Evolutionary conservation across 1,140 invertebrate genomes (phyloP).

Genomic region (Zaprionus lachaisei): DNA sequence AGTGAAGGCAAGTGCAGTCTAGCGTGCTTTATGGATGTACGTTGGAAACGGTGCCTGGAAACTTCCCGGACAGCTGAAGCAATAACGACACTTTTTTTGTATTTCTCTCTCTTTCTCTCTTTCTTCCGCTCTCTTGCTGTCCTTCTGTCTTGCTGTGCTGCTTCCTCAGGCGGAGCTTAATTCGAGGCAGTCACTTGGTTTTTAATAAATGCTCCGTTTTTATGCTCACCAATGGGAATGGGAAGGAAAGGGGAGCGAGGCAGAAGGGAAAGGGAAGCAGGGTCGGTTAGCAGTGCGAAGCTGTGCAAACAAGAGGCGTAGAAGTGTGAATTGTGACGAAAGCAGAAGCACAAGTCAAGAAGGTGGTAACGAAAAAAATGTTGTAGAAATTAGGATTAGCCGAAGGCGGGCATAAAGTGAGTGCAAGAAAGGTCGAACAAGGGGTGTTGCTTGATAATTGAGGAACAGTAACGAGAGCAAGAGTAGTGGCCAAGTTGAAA

Average conservation of each 20-base stretch:
- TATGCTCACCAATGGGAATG: slow-evolving; percentile 19
- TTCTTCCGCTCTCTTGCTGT: neutral
- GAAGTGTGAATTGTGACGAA: slow-evolving; percentile 1
- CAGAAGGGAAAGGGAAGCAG: neutral
- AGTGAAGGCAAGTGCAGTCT: slow-evolving; percentile 28
- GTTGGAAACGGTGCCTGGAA: neutral
- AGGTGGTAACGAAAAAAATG: neutral
- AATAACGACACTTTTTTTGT: slow-evolving; percentile 36
- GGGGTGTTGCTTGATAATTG: neutral
- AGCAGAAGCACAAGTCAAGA: slow-evolving; percentile 12
- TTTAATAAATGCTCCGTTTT: slow-evolving; percentile 48
- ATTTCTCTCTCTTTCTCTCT: neutral
- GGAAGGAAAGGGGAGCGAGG: neutral
- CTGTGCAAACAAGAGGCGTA: slow-evolving; percentile 2
- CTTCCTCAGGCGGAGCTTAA: slow-evolving; percentile 28
- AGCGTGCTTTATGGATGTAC: slow-evolving; percentile 22
- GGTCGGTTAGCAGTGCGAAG: neutral
- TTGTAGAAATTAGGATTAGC: neutral
- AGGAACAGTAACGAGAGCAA: neutral
- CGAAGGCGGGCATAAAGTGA: neutral
- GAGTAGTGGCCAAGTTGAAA: neutral
- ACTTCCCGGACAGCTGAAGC: slow-evolving; percentile 28
- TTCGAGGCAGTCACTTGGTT: slow-evolving; percentile 45
- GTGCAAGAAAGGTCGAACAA: neutral
- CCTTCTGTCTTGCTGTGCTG: slow-evolving; percentile 6